Evolutionary conservation across 2,888 invertebrate genomes (phyloP).

Genomic region (Chrysotoxum bicinctum): DNA sequence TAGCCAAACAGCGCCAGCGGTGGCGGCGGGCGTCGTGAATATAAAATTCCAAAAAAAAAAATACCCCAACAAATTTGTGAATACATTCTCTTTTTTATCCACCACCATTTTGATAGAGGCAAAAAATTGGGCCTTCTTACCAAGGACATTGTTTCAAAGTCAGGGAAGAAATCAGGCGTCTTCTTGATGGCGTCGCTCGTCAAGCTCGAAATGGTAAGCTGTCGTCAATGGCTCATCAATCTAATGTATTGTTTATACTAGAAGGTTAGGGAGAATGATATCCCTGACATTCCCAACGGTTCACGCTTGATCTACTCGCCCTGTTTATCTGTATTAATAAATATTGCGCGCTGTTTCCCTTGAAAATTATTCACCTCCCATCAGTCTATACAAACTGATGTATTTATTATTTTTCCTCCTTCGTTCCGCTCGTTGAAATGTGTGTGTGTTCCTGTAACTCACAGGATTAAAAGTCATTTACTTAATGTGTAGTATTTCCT

Average conservation of each 20-base stretch:
- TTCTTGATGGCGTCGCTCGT: constrained; percentile 15
- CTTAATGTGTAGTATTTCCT: constrained; percentile 68
- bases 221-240: constrained; percentile 67
- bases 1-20: background rate
- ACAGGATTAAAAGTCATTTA: constrained; percentile 70
- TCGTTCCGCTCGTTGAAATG: constrained; percentile 14
- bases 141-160: constrained; percentile 17
- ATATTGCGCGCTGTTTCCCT: constrained; percentile 30
- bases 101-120: background rate
- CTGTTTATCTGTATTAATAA: constrained; percentile 21
- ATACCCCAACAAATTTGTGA: constrained; percentile 9
- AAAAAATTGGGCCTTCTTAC: background rate
- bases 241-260: constrained; percentile 57
- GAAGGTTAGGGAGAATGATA: constrained; percentile 16
- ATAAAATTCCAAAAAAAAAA: constrained; percentile 1
- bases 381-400: constrained; percentile 35
- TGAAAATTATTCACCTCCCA: constrained; percentile 5
- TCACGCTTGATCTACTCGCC: constrained; percentile 66
- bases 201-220: constrained; percentile 27
- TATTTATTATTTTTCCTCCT: background rate
- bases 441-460: constrained; percentile 11
- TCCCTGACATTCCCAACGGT: constrained; percentile 55
- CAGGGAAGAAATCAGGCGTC: constrained; percentile 57
- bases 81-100: constrained; percentile 37
- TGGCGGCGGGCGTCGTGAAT: background rate